Base-by-base conservation (phyloP, 2,888 invertebrate genomes). In the Yponomeuta cagnagella region DNA sequence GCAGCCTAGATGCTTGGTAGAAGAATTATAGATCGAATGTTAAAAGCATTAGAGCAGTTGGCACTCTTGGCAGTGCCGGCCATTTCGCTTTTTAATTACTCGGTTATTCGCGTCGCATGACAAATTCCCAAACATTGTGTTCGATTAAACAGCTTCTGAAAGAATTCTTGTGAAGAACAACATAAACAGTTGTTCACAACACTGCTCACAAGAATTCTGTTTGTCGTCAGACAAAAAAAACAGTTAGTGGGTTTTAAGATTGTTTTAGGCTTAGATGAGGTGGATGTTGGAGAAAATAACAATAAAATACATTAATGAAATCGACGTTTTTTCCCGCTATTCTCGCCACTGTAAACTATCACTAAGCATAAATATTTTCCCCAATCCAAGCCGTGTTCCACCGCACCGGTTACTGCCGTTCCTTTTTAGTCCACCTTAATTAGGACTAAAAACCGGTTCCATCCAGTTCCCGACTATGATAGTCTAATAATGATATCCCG, bases 401-500 rank as follows among this genome's bases (percentile, higher is more conserved):
- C 33, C 33, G 33, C 23, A 23, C 23, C 23, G 23, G 23, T 23
- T 23, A 23, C 23, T 23, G 23, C 33, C 33, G 33, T 33, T 33
- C 33, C 33, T 33, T 33, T 33, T 33, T 33, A 58, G 52, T 15
- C 5, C 52, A 15, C 5, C 15, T 15, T 58, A 58, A 58, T 58
- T 58, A 58, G 52, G 15, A 58, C 12, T 8, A 15, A 58, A 58
- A 58, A 58, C 15, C 52, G 52, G 52, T 5, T 58, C 15, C 52
- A 15, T 58, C 52, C 52, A 58, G 52, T 15, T 15, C 15, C 15
- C 3, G 15, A 58, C 52, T 58, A 58, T 15, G 15, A 15, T 58
- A 58, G 15, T 43, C 67, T 37, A n/a, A 67, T 67, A 37, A 67
- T 67, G 67, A 67, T 67, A 67, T 67, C 67, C 31, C n/a, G 10